These are phyloP conservation scores for Prunella fulvescens DNA, from an alignment of 2,113 vertebrate species.

Conservation along the genomic window DNA sequence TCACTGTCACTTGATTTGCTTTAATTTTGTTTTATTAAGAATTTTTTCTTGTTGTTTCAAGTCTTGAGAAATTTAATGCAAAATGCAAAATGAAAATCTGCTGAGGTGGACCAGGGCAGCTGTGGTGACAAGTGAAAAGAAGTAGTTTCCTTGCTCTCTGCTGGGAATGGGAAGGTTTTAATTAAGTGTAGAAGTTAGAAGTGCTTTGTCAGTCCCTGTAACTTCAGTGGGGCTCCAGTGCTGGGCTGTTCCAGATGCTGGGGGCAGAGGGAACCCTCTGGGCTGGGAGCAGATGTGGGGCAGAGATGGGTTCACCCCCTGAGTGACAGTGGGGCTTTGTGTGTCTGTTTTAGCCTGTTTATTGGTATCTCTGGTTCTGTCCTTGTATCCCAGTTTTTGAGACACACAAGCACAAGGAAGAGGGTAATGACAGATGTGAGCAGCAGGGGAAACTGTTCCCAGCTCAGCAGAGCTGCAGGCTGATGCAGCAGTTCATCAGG, in stretches of 20 bases:
- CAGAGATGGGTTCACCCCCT: background rate
- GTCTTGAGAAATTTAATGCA: background rate
- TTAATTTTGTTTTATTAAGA: background rate
- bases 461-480: background rate
- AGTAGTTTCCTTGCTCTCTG: background rate
- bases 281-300: background rate
- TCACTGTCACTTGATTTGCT: background rate
- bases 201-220: background rate
- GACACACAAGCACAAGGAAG: background rate
- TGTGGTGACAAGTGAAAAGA: background rate
- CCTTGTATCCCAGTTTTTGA: background rate
- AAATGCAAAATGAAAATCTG: background rate
- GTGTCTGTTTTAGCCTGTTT: background rate
- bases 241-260: background rate
- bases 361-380: background rate
- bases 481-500: background rate
- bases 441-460: background rate
- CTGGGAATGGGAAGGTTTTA: background rate
- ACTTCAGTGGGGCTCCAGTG: background rate
- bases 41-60: background rate
- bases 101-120: background rate
- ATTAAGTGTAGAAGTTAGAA: background rate
- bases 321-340: accelerated
- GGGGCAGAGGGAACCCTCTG: background rate
- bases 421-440: background rate